Base-by-base conservation (phyloP, 2,888 invertebrate species). In the Anthrax anthrax region DNA sequence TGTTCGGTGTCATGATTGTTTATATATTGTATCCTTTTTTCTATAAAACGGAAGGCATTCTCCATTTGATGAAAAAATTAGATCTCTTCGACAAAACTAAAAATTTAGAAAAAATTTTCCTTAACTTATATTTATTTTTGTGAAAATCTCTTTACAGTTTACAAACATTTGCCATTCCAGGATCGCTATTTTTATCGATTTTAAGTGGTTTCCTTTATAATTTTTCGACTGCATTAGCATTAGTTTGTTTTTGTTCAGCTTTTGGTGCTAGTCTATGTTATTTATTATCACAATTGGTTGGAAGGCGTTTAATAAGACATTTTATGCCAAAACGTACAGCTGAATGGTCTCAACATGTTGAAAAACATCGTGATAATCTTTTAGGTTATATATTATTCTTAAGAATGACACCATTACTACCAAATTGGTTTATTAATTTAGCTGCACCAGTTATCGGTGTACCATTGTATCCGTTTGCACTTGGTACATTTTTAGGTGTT, bases 11-110 rank as follows among this genome's bases (percentile, higher is more conserved):
- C 52, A 85, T 90, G 58, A 71, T 88, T 55, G 81, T 86, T 14
- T 98, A 97, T 67, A 85, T 98, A 67, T 97, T 97, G 95, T 96
- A 92, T 88, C 88, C 87, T 87, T n/a, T n/a, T n/a, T n/a, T n/a
- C n/a, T n/a, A n/a, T n/a, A n/a, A n/a, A n/a, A n/a, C n/a, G n/a
- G n/a, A n/a, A n/a, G n/a, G n/a, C n/a, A n/a, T n/a, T n/a, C n/a
- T n/a, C n/a, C n/a, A n/a, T n/a, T n/a, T n/a, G n/a, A n/a, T n/a
- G n/a, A n/a, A n/a, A n/a, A n/a, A n/a, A n/a, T n/a, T n/a, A n/a
- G n/a, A n/a, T n/a, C n/a, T n/a, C n/a, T n/a, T n/a, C n/a, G n/a
- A n/a, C n/a, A n/a, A n/a, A n/a, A n/a, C n/a, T n/a, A n/a, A n/a
- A n/a, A n/a, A n/a, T n/a, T n/a, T n/a, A n/a, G n/a, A n/a, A n/a